Evolutionary conservation across 1,140 invertebrate genomes (phyloP).

Genomic region (Pristionchus pacificus): DNA sequence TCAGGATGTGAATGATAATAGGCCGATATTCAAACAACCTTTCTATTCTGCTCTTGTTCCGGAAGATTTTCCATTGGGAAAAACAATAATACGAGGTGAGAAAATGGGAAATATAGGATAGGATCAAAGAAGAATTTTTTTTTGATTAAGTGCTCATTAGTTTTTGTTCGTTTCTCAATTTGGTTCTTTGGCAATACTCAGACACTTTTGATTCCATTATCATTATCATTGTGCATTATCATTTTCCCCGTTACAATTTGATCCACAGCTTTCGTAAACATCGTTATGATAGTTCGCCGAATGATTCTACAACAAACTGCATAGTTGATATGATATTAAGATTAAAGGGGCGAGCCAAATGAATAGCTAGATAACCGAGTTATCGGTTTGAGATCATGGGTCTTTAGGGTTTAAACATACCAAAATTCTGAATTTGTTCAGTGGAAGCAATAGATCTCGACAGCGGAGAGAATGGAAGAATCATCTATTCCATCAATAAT

Average conservation of each 20-base stretch:
- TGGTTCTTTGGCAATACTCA: neutral
- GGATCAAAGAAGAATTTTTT: constrained; percentile 2
- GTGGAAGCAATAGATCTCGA: constrained; percentile 48
- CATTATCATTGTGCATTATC: constrained; percentile 4
- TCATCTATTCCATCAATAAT: constrained; percentile 42
- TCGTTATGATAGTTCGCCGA: neutral
- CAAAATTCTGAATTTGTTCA: no score
- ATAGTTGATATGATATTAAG: no score
- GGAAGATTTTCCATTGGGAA: constrained; percentile 68
- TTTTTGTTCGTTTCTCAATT: neutral
- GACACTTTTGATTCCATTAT: neutral
- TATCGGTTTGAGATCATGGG: no score
- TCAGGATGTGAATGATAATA: constrained; percentile 82
- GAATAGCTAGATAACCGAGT: no score
- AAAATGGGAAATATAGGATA: neutral
- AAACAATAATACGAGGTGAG: constrained; percentile 40
- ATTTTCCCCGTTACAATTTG: neutral
- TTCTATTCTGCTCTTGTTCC: constrained; percentile 74
- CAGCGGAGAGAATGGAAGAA: constrained; percentile 39
- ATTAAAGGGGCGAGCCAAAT: no score
- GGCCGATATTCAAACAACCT: constrained; percentile 75
- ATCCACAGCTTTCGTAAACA: neutral
- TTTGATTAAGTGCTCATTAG: neutral
- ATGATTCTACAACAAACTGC: no score
- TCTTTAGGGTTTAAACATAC: no score